phyloP scores from a whole-genome alignment of 2,888 invertebrate species.

The Caenorhabditis sulstoni region DNA sequence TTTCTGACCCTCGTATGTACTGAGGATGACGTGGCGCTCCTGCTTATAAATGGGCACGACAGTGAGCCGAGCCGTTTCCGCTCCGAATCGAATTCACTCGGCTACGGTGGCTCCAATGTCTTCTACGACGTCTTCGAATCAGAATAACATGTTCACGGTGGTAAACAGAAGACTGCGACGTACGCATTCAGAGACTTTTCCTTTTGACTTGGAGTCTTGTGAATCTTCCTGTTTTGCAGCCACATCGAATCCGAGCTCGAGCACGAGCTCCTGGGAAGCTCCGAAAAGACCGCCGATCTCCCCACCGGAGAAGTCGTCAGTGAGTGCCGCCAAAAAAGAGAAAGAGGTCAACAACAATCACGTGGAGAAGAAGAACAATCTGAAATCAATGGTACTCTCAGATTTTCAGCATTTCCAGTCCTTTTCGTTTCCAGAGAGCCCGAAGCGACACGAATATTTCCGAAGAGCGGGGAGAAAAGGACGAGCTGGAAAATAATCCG shows the following conservation, averaged over 20 bases:
- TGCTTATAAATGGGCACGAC: slow-evolving; percentile 49
- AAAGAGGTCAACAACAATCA: slow-evolving; percentile 58
- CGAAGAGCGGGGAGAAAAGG: slow-evolving; percentile 22
- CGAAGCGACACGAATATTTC: slow-evolving; percentile 52
- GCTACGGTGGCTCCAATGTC: slow-evolving; percentile 33
- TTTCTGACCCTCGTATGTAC: slow-evolving; percentile 48
- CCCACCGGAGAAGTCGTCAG: slow-evolving; percentile 18
- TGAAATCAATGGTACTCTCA: slow-evolving; percentile 13
- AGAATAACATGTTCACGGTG: slow-evolving; percentile 43
- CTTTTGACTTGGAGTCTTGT: slow-evolving; percentile 8
- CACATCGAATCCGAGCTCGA: slow-evolving; percentile 58
- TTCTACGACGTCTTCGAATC: slow-evolving; percentile 20
- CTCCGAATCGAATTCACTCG: slow-evolving; percentile 44
- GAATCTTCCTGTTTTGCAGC: slow-evolving; percentile 17
- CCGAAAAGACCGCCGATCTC: slow-evolving; percentile 46
- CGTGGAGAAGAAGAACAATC: slow-evolving; percentile 21
- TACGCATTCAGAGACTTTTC: slow-evolving; percentile 17
- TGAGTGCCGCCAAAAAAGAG: slow-evolving; percentile 17
- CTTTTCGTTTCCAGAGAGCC: slow-evolving; percentile 45
- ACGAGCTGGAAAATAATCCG: slow-evolving; percentile 50
- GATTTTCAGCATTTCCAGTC: no score
- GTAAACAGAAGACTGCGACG: slow-evolving; percentile 47
- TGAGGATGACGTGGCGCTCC: slow-evolving; percentile 34
- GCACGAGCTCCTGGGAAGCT: slow-evolving; percentile 65
- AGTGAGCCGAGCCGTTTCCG: slow-evolving; percentile 50